Conservation (phyloP, 2,797 vertebrate species). For the Sebastes hubbsi region DNA sequence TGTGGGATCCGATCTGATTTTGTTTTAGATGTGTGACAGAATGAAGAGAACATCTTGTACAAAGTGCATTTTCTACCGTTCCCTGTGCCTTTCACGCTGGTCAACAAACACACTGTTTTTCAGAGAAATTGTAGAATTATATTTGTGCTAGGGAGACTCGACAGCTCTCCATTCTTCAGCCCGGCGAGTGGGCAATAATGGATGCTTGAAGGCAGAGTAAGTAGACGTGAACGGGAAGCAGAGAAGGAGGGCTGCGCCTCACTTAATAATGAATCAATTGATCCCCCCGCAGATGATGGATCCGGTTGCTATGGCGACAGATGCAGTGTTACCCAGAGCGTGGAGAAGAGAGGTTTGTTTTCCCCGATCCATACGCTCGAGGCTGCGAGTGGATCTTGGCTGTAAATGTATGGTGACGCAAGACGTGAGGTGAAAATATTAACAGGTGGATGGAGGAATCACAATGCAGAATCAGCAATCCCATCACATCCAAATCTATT, state of each 20-base stretch:
- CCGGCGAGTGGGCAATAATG: constrained; percentile 77
- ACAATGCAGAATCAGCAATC: constrained; percentile 30
- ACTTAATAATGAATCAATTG: constrained; percentile 84
- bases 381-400: constrained; percentile 21
- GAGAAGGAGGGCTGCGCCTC: constrained; percentile 70
- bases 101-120: constrained; percentile 25
- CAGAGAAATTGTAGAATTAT: constrained; percentile 40
- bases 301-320: constrained; percentile 79
- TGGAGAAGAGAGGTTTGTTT: constrained; percentile 55
- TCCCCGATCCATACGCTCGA: constrained; percentile 34
- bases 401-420: constrained; percentile 33
- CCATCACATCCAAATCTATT: constrained; percentile 19
- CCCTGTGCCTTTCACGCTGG: not conserved
- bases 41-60: constrained; percentile 20
- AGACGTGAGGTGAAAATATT: constrained; percentile 9
- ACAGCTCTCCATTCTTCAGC: constrained; percentile 64
- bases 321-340: constrained; percentile 69
- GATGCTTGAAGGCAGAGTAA: constrained; percentile 72
- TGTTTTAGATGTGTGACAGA: not conserved
- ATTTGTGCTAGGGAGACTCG: constrained; percentile 47
- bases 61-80: not conserved
- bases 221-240: constrained; percentile 80
- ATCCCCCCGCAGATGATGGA: constrained; percentile 79
- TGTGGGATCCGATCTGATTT: not conserved
- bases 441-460: constrained; percentile 16